A percentile compares a stretch with the other conserved stretches of the same genome.
Evolutionary conservation across 1,140 invertebrate genomes (phyloP).

Genomic region (Conus ventricosus): DNA sequence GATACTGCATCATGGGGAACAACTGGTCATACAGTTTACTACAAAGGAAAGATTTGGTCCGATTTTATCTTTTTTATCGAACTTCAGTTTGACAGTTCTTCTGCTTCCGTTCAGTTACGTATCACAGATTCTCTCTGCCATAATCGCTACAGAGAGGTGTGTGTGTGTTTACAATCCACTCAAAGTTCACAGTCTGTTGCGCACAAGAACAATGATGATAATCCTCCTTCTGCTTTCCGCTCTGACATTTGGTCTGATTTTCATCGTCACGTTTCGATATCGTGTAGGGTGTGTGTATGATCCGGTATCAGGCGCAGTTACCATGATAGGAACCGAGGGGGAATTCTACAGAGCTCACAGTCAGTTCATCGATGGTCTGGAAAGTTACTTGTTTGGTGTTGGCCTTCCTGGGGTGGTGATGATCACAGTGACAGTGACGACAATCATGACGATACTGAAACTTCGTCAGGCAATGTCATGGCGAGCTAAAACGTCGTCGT

Average conservation of each 20-base stretch:
- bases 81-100: neutral
- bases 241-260: neutral
- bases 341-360: neutral
- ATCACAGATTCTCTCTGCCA: slow-evolving; percentile 8
- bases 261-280: neutral
- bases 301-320: too few species aligned
- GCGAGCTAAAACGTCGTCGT: neutral
- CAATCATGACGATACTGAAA: neutral
- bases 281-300: neutral
- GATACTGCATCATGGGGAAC: neutral
- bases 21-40: neutral
- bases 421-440: neutral
- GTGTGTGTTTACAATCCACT: slow-evolving; percentile 12
- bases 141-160: slow-evolving; percentile 11
- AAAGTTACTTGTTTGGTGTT: neutral
- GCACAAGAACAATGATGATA: neutral
- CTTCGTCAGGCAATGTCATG: neutral
- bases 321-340: too few species aligned
- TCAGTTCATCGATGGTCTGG: neutral
- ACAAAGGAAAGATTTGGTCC: neutral
- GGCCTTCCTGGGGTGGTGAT: neutral
- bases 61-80: neutral
- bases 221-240: neutral
- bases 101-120: too few species aligned
- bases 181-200: neutral